These are phyloP conservation scores for Phragmatobia fuliginosa DNA, from an alignment of 2,888 invertebrate genomes.

Conservation along the genomic window DNA sequence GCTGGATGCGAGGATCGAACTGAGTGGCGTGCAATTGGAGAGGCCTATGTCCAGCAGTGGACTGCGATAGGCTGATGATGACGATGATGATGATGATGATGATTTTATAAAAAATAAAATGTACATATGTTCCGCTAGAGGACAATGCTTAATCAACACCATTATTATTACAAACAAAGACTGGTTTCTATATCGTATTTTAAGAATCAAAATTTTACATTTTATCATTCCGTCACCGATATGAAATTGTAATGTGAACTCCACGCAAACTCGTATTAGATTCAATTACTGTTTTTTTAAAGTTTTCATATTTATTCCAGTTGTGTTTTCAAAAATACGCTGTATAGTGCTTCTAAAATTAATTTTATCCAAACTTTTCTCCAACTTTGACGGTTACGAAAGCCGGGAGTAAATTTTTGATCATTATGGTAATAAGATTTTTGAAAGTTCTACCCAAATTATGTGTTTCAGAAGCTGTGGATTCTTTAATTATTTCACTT, in stretches of 20 bases:
- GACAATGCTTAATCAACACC: no score
- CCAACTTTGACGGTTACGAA: neutral
- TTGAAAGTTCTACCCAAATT: constrained; percentile 32
- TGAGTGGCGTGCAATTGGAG: no score
- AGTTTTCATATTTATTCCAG: neutral
- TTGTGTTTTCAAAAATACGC: constrained; percentile 6
- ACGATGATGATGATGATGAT: no score
- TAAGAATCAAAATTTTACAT: no score
- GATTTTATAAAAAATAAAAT: no score
- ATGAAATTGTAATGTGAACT: neutral
- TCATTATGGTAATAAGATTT: constrained; percentile 28
- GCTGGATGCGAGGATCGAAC: no score
- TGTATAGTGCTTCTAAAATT: constrained; percentile 12
- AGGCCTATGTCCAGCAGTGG: no score
- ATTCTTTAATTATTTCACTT: constrained; percentile 39
- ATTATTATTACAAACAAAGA: no score
- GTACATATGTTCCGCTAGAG: no score
- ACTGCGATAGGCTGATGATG: no score
- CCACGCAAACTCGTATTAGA: neutral
- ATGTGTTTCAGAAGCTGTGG: constrained; percentile 28
- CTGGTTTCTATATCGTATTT: no score
- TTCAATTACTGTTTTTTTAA: neutral
- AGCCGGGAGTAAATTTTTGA: constrained; percentile 28
- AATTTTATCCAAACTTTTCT: constrained; percentile 20
- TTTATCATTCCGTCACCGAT: no score